phyloP scores from a whole-genome alignment of 2,797 vertebrate genomes.

The Margarornis squamiger region DNA sequence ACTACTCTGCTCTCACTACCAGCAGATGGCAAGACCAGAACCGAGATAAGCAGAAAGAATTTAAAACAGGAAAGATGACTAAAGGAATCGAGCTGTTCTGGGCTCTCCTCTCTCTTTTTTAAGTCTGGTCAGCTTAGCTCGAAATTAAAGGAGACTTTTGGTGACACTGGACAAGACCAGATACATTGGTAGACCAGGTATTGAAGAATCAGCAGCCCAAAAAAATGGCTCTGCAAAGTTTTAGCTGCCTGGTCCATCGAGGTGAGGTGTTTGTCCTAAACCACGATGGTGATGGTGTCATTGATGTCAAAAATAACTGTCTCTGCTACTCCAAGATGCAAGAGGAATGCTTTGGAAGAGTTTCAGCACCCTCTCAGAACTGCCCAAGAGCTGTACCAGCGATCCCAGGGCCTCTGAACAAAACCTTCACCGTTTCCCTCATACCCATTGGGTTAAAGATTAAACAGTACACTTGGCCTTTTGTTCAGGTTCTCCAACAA shows the following conservation, averaged over 20 bases:
- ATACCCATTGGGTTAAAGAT: background rate
- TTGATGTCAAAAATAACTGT: background rate
- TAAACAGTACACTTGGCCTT: background rate
- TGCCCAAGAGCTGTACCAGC: background rate
- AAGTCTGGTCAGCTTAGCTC: background rate
- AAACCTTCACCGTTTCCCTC: background rate
- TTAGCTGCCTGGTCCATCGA: background rate
- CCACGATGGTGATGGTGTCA: background rate
- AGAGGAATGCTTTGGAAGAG: background rate
- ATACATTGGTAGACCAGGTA: background rate
- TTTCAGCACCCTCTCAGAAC: background rate
- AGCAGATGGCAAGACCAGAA: background rate
- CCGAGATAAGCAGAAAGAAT: background rate
- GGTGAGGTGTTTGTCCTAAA: background rate
- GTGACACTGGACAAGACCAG: background rate
- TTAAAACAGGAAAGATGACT: background rate
- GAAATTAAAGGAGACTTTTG: background rate
- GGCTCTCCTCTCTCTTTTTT: background rate
- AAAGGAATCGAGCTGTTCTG: background rate
- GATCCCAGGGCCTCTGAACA: background rate
- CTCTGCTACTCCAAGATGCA: background rate
- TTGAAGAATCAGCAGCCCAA: background rate
- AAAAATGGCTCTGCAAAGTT: background rate
- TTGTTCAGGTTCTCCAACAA: background rate
- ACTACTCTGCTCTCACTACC: background rate